Evolutionary conservation across 2,797 vertebrate species (phyloP), one percentile per base, ranked within the genome.

Genomic region (Eulemur coronatus): DNA sequence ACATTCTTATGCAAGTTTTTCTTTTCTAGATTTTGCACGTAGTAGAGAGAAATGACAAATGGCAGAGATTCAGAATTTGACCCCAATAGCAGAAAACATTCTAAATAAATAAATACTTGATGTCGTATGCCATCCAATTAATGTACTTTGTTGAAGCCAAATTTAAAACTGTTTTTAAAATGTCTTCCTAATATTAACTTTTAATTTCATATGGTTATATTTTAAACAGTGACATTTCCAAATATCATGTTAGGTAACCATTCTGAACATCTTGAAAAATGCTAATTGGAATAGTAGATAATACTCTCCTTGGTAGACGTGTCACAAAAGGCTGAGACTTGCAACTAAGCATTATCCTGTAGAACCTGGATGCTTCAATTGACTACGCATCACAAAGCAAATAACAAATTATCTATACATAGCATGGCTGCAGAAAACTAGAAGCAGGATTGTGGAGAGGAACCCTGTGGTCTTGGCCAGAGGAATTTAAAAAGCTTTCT

Each of bases 1-100:
- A 97, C 97, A 98, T 98, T 97, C 98, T 98, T 94, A 98, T 97
- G 97, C 95, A 95, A 94, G 95, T 94, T 98, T 98, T 95, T 97
- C 92, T 90, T 95, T 84, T 95, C 89, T 65, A 41, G 84, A 97
- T 98, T 97, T 97, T 97, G 59, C 70, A 72, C 80, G 73, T 82
- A 91, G 82, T 85, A 76, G 96, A 98, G 79, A 81, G 93, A 98
- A 97, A 97, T 96, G 95, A 91, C 96, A 97, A 98, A 97, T 97
- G 84, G 88, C 94, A 95, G 76, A 97, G 67, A 95, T 94, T 88
- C 70, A 96, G 90, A 95, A 85, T 90, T 94, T 84, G 92, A 89
- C 59, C 84, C 80, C 33, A 57, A 81, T 46, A 91, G 84, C 94
- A 96, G 82, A 65, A 46, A 97, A n/a, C 76, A 90, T 9, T 20